Percentiles rank a stretch among this genome's conserved stretches.
phyloP scores from a whole-genome alignment of 2,888 invertebrate genomes.

The Cotesia congregata region DNA sequence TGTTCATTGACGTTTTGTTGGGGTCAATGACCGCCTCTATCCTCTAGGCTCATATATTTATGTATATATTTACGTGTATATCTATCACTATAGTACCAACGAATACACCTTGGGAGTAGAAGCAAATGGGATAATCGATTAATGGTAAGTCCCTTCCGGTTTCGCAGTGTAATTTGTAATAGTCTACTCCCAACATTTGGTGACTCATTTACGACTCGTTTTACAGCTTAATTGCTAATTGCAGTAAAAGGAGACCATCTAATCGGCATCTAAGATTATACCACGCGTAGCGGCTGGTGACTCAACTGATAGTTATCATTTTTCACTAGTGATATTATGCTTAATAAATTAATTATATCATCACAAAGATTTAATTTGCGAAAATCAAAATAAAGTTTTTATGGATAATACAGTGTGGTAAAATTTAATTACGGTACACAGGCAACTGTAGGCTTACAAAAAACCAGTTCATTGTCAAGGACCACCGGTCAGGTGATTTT shows the following conservation, averaged over 20 bases:
- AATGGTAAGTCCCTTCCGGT: not conserved
- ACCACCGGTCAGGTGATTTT: constrained; percentile 42
- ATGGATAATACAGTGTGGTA: constrained; percentile 27
- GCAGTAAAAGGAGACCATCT: not conserved
- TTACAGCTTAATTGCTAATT: not conserved
- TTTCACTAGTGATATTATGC: not conserved
- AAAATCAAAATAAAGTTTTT: not conserved
- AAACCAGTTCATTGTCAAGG: constrained; percentile 57
- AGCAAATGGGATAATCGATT: not conserved
- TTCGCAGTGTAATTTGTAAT: not conserved
- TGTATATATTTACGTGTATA: not conserved
- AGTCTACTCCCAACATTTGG: not conserved
- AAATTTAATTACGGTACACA: constrained; percentile 25
- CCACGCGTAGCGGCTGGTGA: not conserved
- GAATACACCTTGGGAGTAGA: not conserved
- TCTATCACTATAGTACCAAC: not conserved
- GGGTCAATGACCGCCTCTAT: not conserved
- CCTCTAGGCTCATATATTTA: not conserved
- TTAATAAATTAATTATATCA: not conserved
- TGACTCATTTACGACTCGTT: not conserved
- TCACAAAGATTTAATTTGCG: too few species aligned
- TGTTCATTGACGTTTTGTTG: not conserved
- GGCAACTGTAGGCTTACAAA: constrained; percentile 28
- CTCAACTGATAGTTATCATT: not conserved
- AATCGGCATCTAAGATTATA: not conserved